Evolutionary conservation across 2,888 invertebrate genomes (phyloP).

Genomic region (Cyrtodaria siliqua): DNA sequence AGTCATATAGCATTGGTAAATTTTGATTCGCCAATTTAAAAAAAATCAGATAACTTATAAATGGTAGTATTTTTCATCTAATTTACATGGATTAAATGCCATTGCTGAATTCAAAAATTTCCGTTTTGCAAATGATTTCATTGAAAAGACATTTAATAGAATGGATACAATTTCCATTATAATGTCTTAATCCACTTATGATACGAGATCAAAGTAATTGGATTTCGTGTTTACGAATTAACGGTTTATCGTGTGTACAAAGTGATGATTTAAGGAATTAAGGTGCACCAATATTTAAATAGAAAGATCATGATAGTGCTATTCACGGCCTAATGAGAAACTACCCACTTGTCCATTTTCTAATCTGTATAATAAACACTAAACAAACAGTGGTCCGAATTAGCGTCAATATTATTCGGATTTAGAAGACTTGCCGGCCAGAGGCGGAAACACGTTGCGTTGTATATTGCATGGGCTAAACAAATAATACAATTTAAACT

Average conservation of each 20-base stretch:
- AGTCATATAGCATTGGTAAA: too few relatives aligned
- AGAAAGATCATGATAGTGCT: not conserved
- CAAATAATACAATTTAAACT: too few relatives aligned
- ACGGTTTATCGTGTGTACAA: constrained; percentile 6
- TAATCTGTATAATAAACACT: constrained; percentile 28
- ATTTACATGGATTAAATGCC: too few relatives aligned
- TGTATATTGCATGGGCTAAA: too few relatives aligned
- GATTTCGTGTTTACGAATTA: constrained; percentile 28
- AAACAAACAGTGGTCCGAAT: constrained; percentile 28
- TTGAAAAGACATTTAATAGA: too few relatives aligned
- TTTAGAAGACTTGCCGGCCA: not conserved
- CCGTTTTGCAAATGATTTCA: too few relatives aligned
- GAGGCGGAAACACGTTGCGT: too few relatives aligned
- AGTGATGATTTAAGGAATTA: not conserved
- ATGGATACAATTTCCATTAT: constrained; percentile 5
- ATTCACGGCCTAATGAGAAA: constrained; percentile 14
- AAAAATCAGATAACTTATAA: too few relatives aligned
- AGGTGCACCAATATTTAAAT: constrained; percentile 12
- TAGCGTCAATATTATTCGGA: constrained; percentile 15
- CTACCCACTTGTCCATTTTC: constrained; percentile 19
- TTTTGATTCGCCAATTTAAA: too few relatives aligned
- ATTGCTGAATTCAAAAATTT: too few relatives aligned
- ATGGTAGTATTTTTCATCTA: too few relatives aligned
- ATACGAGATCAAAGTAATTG: constrained; percentile 31
- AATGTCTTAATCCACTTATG: constrained; percentile 29